phyloP scores from a whole-genome alignment of 2,888 invertebrate genomes.

The Agapostemon virescens region DNA sequence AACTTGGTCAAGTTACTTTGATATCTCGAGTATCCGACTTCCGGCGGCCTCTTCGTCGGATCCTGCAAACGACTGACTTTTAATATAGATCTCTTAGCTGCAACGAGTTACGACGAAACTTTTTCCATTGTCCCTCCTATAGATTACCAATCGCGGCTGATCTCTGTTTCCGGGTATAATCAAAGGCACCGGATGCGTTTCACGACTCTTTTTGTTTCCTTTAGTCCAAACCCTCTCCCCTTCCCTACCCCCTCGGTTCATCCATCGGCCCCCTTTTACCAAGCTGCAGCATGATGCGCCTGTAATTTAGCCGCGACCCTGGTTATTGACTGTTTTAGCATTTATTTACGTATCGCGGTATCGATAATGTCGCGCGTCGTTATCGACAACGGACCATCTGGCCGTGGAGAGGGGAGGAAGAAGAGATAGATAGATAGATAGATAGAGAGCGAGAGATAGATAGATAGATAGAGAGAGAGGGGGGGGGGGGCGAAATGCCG shows the following conservation, averaged over 20 bases:
- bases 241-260: not conserved
- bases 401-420: too few relatives aligned
- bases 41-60: conserved; percentile 56
- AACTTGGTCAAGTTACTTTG: conserved; percentile 64
- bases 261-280: not conserved
- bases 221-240: not conserved
- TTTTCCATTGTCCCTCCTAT: conserved; percentile 62
- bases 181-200: conserved; percentile 53
- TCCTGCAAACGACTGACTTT: conserved; percentile 59
- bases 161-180: conserved; percentile 32
- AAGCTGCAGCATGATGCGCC: not conserved
- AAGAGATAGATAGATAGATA: too few relatives aligned
- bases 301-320: conserved; percentile 23
- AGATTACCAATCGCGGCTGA: conserved; percentile 54
- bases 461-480: too few relatives aligned
- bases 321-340: conserved; percentile 11
- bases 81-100: conserved; percentile 63
- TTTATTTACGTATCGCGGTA: conserved; percentile 29
- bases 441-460: too few relatives aligned
- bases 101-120: conserved; percentile 59
- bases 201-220: conserved; percentile 47
- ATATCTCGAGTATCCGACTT: conserved; percentile 63
- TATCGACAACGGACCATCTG: conserved; percentile 15
- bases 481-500: not conserved
- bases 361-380: conserved; percentile 38